Conservation (phyloP, 2,113 vertebrate genomes). For the Empidonax alnorum region DNA sequence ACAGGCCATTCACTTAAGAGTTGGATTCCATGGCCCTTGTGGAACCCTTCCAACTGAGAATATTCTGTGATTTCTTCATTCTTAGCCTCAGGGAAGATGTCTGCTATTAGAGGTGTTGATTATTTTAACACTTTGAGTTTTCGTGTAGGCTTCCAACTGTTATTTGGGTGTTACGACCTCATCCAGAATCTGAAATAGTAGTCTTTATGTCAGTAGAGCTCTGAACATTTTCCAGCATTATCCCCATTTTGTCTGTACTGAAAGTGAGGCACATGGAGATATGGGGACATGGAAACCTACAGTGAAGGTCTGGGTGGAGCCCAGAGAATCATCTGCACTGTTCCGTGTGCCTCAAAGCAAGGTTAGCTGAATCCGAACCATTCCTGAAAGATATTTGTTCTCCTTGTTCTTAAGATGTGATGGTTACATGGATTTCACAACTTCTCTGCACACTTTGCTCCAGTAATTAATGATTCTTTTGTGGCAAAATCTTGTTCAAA, state of each 20-base stretch:
- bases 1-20: background rate
- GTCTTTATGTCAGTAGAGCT: background rate
- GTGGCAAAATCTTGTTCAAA: background rate
- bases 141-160: background rate
- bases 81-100: background rate
- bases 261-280: background rate
- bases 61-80: background rate
- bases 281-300: background rate
- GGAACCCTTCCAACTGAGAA: background rate
- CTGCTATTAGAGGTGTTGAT: background rate
- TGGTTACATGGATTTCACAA: background rate
- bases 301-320: background rate
- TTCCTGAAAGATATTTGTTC: background rate
- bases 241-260: rapidly evolving
- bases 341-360: background rate
- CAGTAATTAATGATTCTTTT: background rate
- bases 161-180: background rate
- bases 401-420: background rate
- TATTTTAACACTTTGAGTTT: background rate
- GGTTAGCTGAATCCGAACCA: rapidly evolving
- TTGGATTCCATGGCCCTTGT: background rate
- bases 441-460: background rate
- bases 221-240: background rate
- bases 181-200: background rate
- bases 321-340: background rate